Conservation (phyloP, 2,113 vertebrate species). For the Choloepus hoffmanni region DNA sequence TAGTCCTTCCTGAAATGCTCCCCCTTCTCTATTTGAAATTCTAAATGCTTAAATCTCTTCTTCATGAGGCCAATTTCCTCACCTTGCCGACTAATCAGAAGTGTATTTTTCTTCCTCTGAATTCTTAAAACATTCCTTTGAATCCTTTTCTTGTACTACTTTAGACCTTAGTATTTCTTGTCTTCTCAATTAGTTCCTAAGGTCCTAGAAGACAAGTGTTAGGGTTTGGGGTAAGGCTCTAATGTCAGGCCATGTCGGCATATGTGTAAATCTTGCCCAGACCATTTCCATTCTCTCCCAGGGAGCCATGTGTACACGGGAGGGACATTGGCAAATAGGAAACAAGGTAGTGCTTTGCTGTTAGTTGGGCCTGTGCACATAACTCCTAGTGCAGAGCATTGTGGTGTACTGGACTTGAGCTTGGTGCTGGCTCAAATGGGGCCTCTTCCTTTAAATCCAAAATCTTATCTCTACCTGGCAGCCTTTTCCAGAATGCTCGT, state of each 20-base stretch:
- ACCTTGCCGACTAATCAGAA: neutral
- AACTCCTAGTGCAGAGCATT: neutral
- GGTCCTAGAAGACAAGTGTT: neutral
- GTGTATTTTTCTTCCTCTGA: constrained; percentile 16
- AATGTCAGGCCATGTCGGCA: neutral
- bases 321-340: neutral
- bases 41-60: neutral
- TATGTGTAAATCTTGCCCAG: neutral
- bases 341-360: neutral
- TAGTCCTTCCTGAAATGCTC: neutral
- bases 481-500: neutral
- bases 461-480: neutral
- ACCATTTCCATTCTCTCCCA: neutral
- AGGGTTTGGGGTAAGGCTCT: neutral
- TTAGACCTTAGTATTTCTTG: neutral
- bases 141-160: neutral
- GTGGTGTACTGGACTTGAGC: neutral
- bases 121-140: neutral
- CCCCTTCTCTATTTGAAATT: neutral
- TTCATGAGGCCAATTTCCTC: neutral
- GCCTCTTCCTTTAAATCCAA: neutral
- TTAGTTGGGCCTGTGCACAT: neutral
- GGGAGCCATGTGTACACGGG: neutral
- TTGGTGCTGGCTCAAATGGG: neutral
- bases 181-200: neutral